Evolutionary conservation across 2,797 vertebrate species (phyloP), one percentile per base, ranked within the genome.

Genomic region (Ceyx erithaca): DNA sequence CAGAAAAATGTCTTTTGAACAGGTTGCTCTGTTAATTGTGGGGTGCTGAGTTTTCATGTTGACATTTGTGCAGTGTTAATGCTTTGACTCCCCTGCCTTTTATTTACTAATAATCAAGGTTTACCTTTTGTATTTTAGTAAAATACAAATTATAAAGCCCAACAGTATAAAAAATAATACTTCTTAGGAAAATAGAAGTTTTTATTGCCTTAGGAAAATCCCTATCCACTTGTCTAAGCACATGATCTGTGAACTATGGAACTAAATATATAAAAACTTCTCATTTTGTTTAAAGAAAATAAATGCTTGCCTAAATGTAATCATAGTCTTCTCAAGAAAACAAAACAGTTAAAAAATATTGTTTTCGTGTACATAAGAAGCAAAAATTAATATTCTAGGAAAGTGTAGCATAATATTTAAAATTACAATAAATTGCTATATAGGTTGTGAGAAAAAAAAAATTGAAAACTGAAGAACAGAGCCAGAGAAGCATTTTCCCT

Each of bases 201-300:
- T 54, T 92, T 68, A 58, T 75, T 93, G 68, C 85, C 41, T 41
- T 73, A 57, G 49, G 17, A 78, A 84, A 92, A 84, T 3, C 3
- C 2, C 9, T 46, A 6, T 57, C 22, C 55, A 10, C 22, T 70
- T 66, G 37, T 80, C 49, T 77, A 91, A 85, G 37, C 31, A 78
- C 68, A 46, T 79, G 63, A 84, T 92, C 30, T 92, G 31, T 94
- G 75, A 95, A 46, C 49, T 90, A 62, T 94, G 88, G 83, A 94
- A 73, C 15, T 70, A 70, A 26, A 52, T 83, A 89, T 48, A 17
- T 59, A 84, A 54, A 63, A 95, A 97, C 71, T 76, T 77, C 45
- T 77, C 33, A 45, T 78, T 80, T 85, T 94, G 40, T 18, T 59
- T 84, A 14, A 58, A 61, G 78, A 95, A 95, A 71, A 58, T 69